Percentiles rank a stretch among this genome's conserved stretches.
phyloP scores from a whole-genome alignment of 64 coral and sea anemone species.

The Cladopsammia gracilis region DNA sequence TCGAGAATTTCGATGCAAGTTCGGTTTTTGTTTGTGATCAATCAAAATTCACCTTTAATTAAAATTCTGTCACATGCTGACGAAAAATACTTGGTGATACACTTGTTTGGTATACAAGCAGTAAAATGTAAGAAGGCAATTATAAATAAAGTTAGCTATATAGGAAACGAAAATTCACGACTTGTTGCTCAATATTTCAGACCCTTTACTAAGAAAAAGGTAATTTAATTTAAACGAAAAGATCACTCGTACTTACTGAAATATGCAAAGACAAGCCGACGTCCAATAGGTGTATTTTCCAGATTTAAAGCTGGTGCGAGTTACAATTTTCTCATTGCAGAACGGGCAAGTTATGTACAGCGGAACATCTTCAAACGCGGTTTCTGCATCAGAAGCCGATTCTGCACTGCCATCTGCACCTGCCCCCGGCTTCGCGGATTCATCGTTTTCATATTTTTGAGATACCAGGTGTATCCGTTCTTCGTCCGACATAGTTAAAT shows the following conservation, averaged over 20 bases:
- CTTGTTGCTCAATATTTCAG: neutral
- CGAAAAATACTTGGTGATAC: neutral
- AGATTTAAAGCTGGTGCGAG: conserved; percentile 81
- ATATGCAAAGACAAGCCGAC: conserved; percentile 87
- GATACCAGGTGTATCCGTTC: conserved; percentile 36
- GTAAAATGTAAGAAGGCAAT: neutral
- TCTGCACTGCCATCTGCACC: neutral
- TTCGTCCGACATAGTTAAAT: conserved; percentile 23
- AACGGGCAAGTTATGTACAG: conserved; percentile 64
- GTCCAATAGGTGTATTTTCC: conserved; percentile 94
- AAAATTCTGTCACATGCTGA: neutral
- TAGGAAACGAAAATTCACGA: neutral
- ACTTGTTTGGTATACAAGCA: neutral
- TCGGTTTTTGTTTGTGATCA: neutral
- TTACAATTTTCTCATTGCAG: conserved; percentile 90
- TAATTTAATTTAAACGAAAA: neutral
- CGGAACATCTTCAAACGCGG: conserved; percentile 81
- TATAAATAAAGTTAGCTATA: neutral
- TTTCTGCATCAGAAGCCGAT: conserved; percentile 43
- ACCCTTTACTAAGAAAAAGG: neutral
- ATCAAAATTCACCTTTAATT: neutral
- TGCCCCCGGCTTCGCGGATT: neutral
- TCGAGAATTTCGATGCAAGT: neutral
- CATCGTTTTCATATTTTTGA: conserved; percentile 10
- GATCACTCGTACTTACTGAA: conserved; percentile 83